phyloP scores from a whole-genome alignment of 1,140 invertebrate genomes.

The Euschistus heros region DNA sequence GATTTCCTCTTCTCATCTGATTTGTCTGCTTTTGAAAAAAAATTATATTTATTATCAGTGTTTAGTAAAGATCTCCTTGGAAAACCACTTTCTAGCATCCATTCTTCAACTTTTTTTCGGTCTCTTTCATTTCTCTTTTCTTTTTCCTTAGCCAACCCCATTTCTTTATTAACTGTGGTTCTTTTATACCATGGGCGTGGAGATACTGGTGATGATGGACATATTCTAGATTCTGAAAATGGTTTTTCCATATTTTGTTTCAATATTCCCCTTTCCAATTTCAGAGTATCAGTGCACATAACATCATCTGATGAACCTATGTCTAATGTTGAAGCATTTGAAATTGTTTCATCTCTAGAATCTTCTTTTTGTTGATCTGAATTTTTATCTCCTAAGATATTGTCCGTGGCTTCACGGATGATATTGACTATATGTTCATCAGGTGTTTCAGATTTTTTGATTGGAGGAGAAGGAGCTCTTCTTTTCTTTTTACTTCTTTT shows the following conservation, averaged over 20 bases:
- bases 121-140: slow-evolving; percentile 30
- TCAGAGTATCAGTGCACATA: slow-evolving; percentile 38
- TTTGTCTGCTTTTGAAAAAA: slow-evolving; percentile 31
- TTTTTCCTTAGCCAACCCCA: slow-evolving; percentile 21
- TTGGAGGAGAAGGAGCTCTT: slow-evolving; percentile 48
- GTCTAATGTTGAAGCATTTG: slow-evolving; percentile 18
- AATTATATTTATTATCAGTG: slow-evolving; percentile 31
- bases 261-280: slow-evolving; percentile 39
- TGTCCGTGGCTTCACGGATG: not conserved
- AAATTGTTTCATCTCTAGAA: slow-evolving; percentile 12
- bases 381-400: not conserved
- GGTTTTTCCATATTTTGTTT: slow-evolving; percentile 32
- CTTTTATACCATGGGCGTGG: slow-evolving; percentile 57
- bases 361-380: not conserved
- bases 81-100: slow-evolving; percentile 32
- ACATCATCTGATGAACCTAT: slow-evolving; percentile 12
- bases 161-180: slow-evolving; percentile 29
- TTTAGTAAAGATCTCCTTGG: slow-evolving; percentile 24
- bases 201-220: slow-evolving; percentile 35
- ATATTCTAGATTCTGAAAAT: slow-evolving; percentile 21
- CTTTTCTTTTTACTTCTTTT: slow-evolving; percentile 43
- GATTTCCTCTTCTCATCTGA: slow-evolving; percentile 45
- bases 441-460: not conserved
- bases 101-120: slow-evolving; percentile 28
- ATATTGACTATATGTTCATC: not conserved